phyloP scores from a whole-genome alignment of 2,113 vertebrate genomes.

The Oxygymnocypris stewartii region DNA sequence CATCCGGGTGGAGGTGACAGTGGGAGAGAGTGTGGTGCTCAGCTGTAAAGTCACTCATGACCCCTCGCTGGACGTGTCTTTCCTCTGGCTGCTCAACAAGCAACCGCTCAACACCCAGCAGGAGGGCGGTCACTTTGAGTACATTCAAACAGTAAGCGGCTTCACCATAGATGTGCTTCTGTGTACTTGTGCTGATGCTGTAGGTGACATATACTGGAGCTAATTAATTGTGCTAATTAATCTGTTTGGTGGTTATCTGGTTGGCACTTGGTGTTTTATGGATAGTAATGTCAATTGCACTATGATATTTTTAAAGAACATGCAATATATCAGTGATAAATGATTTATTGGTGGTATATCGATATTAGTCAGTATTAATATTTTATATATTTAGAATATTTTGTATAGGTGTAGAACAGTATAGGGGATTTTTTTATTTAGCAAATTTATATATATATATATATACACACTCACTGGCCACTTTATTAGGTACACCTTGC shows the following conservation, averaged over 20 bases:
- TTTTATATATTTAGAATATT: too few relatives aligned
- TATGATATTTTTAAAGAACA: not conserved
- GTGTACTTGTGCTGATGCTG: not conserved
- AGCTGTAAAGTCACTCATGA: constrained; percentile 92
- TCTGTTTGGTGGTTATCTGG: not conserved
- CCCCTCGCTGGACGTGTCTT: constrained; percentile 84
- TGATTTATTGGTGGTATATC: not conserved
- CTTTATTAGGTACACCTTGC: too few relatives aligned
- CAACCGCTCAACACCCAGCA: constrained; percentile 86
- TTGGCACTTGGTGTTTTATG: not conserved
- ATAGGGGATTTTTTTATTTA: too few relatives aligned
- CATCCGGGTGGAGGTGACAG: constrained; percentile 86
- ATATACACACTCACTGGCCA: too few relatives aligned
- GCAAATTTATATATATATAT: too few relatives aligned
- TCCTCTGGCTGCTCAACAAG: constrained; percentile 90
- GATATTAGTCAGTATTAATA: not conserved
- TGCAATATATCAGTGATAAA: too few relatives aligned
- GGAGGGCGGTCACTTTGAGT: constrained; percentile 93
- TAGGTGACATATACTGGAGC: not conserved
- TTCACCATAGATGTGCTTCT: constrained; percentile 24
- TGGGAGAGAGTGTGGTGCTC: constrained; percentile 94
- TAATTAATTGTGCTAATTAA: not conserved
- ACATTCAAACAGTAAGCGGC: constrained; percentile 90
- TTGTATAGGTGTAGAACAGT: too few relatives aligned
- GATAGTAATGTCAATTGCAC: not conserved